These are phyloP conservation scores for Chaenodraco wilsoni DNA, from an alignment of 2,797 vertebrate species.

Conservation along the genomic window DNA sequence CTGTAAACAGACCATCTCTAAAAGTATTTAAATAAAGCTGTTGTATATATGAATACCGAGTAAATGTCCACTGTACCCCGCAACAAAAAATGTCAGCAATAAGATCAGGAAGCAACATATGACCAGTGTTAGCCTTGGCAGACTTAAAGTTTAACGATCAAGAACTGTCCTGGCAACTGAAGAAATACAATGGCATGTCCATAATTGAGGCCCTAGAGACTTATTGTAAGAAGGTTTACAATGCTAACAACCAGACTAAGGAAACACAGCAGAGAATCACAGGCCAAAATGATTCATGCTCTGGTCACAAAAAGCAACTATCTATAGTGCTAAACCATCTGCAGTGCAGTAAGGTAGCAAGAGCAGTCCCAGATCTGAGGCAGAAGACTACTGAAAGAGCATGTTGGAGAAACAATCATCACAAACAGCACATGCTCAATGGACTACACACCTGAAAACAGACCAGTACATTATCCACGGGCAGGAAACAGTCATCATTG, in stretches of 20 bases:
- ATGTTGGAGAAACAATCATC: slow-evolving; percentile 13
- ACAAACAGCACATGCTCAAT: not conserved
- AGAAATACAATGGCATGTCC: slow-evolving; percentile 2
- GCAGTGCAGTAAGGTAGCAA: slow-evolving; percentile 19
- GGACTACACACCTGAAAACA: slow-evolving; percentile 18
- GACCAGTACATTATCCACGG: not conserved
- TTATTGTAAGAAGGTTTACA: slow-evolving; percentile 27
- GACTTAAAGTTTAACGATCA: slow-evolving; percentile 13
- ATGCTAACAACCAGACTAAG: slow-evolving; percentile 13
- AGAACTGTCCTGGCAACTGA: not conserved
- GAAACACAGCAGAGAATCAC: slow-evolving; percentile 16
- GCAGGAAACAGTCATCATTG: slow-evolving; percentile 5
- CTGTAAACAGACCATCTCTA: no score
- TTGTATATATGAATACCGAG: not conserved
- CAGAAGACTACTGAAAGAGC: not conserved
- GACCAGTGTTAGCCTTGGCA: not conserved
- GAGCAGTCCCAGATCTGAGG: slow-evolving; percentile 17
- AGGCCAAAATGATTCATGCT: slow-evolving; percentile 20
- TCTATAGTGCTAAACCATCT: slow-evolving; percentile 11
- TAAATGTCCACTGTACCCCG: not conserved
- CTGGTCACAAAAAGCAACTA: slow-evolving; percentile 5
- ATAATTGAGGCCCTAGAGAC: slow-evolving; percentile 8
- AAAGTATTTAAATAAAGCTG: not conserved
- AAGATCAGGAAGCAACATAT: not conserved
- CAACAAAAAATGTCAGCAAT: no score